A percentile compares a stretch with the other conserved stretches of the same genome.
Evolutionary conservation across 35 echinoderm and acorn worm genomes (phyloP).

Genomic region (Chiridota heheva): DNA sequence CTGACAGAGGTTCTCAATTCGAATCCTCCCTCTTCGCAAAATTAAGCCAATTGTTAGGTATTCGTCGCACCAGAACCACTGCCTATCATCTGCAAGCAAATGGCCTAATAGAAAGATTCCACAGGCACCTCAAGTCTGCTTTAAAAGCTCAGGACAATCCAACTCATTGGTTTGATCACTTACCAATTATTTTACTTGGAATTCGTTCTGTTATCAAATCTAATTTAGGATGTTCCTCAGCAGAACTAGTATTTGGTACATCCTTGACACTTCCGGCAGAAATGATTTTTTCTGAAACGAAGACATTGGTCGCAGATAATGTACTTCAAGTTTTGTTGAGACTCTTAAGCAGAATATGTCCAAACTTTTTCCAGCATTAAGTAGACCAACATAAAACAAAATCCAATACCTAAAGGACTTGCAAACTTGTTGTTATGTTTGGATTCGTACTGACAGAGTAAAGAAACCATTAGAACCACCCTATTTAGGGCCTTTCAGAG

Average conservation of each 20-base stretch:
- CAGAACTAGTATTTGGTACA: background rate
- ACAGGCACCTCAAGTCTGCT: constrained; percentile 4
- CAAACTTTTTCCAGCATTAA: background rate
- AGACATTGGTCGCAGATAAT: background rate
- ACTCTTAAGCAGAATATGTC: constrained; percentile 3
- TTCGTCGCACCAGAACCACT: constrained; percentile 40
- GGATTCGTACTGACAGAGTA: background rate
- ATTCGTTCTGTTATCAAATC: background rate
- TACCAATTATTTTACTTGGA: background rate
- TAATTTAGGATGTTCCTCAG: background rate
- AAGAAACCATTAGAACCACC: constrained; percentile 1
- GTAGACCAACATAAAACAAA: background rate
- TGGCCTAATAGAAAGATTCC: constrained; percentile 31
- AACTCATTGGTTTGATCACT: background rate
- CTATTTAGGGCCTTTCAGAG: too few species aligned
- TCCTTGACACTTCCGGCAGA: too few species aligned
- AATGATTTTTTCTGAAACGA: too few species aligned
- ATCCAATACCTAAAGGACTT: background rate
- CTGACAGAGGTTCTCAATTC: constrained; percentile 46
- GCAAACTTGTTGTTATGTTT: background rate
- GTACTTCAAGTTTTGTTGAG: background rate
- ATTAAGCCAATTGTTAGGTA: constrained; percentile 5
- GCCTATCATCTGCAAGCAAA: constrained; percentile 56
- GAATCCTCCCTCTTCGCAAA: constrained; percentile 2
- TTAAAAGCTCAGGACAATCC: constrained; percentile 9